phyloP scores from a whole-genome alignment of 2,888 invertebrate species.

The Atherix ibis region DNA sequence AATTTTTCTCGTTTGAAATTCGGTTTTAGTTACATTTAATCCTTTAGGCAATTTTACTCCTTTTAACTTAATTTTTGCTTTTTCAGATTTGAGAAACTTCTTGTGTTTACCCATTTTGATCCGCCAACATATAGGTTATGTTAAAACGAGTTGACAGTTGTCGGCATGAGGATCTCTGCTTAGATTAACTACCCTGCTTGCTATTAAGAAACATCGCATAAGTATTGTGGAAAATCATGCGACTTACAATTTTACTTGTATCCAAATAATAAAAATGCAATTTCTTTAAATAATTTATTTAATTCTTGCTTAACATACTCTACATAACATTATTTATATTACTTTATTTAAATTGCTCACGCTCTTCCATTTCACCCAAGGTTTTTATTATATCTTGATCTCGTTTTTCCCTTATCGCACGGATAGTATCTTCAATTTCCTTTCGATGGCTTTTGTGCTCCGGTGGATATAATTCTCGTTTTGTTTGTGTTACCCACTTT shows the following conservation, averaged over 20 bases:
- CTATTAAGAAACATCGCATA: too few species aligned
- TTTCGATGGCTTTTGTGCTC: conserved; percentile 43
- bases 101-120: conserved; percentile 38
- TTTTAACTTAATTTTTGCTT: conserved; percentile 79
- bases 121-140: too few species aligned
- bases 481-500: conserved; percentile 62
- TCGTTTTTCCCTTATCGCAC: conserved; percentile 21
- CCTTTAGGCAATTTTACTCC: conserved; percentile 70
- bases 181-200: too few species aligned
- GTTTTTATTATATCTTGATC: conserved; percentile 22
- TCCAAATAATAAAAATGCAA: too few species aligned
- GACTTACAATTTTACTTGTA: too few species aligned
- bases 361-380: conserved; percentile 19
- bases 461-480: conserved; percentile 55
- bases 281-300: too few species aligned
- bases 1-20: conserved; percentile 80
- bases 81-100: conserved; percentile 67
- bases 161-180: too few species aligned
- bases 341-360: too few species aligned
- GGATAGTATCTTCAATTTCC: conserved; percentile 34
- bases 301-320: too few species aligned
- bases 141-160: too few species aligned
- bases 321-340: too few species aligned
- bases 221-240: too few species aligned
- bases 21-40: conserved; percentile 74